Evolutionary conservation across 2,888 invertebrate species (phyloP).

Genomic region (Chrysolina americana): DNA sequence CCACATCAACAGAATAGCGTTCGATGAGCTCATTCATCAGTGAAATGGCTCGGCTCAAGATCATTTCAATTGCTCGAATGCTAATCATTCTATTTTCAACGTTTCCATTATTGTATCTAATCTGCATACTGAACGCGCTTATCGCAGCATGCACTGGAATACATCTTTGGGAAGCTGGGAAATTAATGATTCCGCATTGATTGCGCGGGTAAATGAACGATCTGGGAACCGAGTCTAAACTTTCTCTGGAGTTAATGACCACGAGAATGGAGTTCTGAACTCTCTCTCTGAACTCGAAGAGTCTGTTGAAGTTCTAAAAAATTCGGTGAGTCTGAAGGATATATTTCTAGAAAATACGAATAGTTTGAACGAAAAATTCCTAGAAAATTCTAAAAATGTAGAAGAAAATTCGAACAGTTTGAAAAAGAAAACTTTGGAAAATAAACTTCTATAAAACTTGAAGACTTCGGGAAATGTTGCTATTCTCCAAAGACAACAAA

Average conservation of each 20-base stretch:
- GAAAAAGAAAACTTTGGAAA: no score
- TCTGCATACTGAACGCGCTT: conserved; percentile 14
- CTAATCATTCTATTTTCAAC: conserved; percentile 16
- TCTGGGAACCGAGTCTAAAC: background rate
- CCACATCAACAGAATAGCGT: background rate
- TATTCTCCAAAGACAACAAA: no score
- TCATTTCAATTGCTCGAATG: conserved; percentile 21
- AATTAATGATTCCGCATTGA: conserved; percentile 16
- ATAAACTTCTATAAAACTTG: no score
- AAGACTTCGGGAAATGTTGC: no score
- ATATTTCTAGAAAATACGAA: no score
- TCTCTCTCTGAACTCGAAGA: no score
- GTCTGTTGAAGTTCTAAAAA: no score
- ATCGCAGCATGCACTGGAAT: background rate
- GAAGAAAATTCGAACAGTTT: no score
- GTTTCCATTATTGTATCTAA: conserved; percentile 19
- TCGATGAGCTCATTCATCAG: conserved; percentile 22
- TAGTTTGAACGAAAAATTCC: no score
- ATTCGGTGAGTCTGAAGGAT: no score
- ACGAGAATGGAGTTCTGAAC: no score
- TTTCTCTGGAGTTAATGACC: background rate
- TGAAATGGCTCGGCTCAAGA: conserved; percentile 14
- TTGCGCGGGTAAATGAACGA: background rate
- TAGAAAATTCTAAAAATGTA: no score
- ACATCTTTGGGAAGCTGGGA: conserved; percentile 13